Evolutionary conservation across 1,140 invertebrate genomes (phyloP).

Genomic region (Gonioctena quinquepunctata): DNA sequence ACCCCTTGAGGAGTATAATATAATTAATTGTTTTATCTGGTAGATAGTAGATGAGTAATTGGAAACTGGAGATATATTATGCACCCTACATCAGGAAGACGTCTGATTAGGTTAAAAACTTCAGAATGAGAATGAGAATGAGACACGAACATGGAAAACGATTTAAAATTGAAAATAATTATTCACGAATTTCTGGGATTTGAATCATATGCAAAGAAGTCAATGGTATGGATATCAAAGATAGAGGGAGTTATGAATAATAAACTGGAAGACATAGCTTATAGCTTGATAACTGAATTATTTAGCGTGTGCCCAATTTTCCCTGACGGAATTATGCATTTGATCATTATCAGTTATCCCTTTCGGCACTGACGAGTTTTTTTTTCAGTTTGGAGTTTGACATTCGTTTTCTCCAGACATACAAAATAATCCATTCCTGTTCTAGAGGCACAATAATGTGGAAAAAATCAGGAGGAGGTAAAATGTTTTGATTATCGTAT

Average conservation of each 20-base stretch:
- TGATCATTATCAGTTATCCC: no score
- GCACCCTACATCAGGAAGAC: slow-evolving; percentile 14
- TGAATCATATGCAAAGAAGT: not conserved
- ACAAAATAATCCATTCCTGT: no score
- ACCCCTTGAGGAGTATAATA: not conserved
- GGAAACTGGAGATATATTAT: slow-evolving; percentile 14
- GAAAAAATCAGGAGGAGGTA: no score
- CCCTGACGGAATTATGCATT: no score
- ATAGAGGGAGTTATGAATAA: not conserved
- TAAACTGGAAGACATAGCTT: not conserved
- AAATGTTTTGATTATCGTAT: no score
- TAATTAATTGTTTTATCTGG: slow-evolving; percentile 19
- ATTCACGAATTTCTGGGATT: slow-evolving; percentile 14
- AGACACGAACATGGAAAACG: slow-evolving; percentile 14
- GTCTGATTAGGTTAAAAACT: slow-evolving; percentile 18
- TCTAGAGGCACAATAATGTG: no score
- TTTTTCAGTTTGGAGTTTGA: no score
- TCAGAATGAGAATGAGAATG: not conserved
- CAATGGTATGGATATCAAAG: not conserved
- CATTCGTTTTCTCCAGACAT: no score
- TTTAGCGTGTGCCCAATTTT: no score
- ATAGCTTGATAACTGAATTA: not conserved
- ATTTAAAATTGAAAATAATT: slow-evolving; percentile 21
- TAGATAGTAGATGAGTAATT: slow-evolving; percentile 15
- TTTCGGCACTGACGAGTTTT: no score